A percentile compares a stretch with the other conserved stretches of the same genome.
phyloP scores from a whole-genome alignment of 2,113 vertebrate species.

The Henicopernis longicauda region DNA sequence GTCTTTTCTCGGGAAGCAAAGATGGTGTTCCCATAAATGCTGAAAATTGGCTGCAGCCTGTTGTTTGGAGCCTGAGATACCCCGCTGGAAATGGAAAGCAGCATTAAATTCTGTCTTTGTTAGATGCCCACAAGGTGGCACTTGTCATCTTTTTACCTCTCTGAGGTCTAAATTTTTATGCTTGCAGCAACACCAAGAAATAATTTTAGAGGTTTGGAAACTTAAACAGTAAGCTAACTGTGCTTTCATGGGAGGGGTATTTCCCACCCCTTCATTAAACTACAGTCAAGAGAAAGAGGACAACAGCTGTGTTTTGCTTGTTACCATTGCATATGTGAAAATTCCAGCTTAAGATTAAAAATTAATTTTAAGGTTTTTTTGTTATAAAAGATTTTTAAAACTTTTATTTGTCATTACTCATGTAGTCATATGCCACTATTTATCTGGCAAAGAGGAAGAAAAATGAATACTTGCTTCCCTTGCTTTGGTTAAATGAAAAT shows the following conservation, averaged over 20 bases:
- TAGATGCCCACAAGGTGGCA: constrained; percentile 76
- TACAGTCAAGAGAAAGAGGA: background rate
- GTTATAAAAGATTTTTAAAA: background rate
- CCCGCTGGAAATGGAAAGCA: background rate
- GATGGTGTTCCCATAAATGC: background rate
- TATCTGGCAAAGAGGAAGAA: background rate
- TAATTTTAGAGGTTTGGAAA: background rate
- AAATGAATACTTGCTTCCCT: background rate
- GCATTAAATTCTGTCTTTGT: background rate
- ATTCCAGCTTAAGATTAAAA: background rate
- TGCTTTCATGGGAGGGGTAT: background rate
- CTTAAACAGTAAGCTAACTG: background rate
- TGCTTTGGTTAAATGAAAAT: background rate
- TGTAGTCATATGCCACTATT: background rate
- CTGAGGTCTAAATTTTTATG: background rate
- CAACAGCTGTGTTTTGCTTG: background rate
- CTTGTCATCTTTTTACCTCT: constrained; percentile 63
- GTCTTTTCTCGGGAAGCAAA: background rate
- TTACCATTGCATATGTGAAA: background rate
- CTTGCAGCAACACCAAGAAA: background rate
- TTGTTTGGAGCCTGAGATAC: background rate
- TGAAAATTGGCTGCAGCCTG: background rate
- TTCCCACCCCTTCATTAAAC: background rate
- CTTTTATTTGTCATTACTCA: background rate
- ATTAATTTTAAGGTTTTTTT: background rate